Base-by-base conservation (phyloP, 2,797 vertebrate genomes). In the Distichodus sexfasciatus region DNA sequence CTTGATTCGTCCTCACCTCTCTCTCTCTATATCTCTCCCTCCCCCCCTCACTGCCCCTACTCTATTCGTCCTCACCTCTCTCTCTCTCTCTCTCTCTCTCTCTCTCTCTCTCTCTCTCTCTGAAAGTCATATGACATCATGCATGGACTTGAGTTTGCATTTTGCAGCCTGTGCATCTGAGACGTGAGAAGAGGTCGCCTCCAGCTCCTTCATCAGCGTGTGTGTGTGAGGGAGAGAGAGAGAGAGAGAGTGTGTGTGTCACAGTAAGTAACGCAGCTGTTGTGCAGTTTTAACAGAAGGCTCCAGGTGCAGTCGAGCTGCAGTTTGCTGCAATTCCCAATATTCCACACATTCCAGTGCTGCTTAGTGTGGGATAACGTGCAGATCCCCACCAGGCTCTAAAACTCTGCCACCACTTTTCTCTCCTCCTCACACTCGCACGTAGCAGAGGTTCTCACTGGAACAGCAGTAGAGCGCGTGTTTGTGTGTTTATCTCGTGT, bases 151-250 rank as follows among this genome's bases (percentile, higher is more conserved):
- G 44, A 46, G 44, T 64, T 64, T 59, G 60, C 60, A 19, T 69
- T 69, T 63, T 41, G 69, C 50, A 53, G 53, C 59, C 31, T 51
- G 53, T 59, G 14, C 44, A 19, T 40, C 26, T n/a, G 61, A 66
- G 47, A 24, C 62, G 38, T 29, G 48, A n/a, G 38, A 46, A 46
- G 15, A 38, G 40, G 36, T 36, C 48, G 33, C 24, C 62, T 40
- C 55, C 58, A 70, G 46, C 50, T 53, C 73, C 67, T 66, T 72
- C 19, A 72, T 76, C 75, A 65, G 69, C 64, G 44, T 4, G 1
- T 65, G 35, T 54, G 28, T 38, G 53, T 36, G n/a, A n/a, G n/a
- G n/a, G n/a, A n/a, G n/a, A n/a, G n/a, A n/a, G n/a, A n/a, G n/a
- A n/a, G n/a, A n/a, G n/a, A n/a, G n/a, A n/a, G n/a, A n/a, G 59